Conservation (phyloP, 2,888 invertebrate genomes). For the Xanthorhoe spadicearia region DNA sequence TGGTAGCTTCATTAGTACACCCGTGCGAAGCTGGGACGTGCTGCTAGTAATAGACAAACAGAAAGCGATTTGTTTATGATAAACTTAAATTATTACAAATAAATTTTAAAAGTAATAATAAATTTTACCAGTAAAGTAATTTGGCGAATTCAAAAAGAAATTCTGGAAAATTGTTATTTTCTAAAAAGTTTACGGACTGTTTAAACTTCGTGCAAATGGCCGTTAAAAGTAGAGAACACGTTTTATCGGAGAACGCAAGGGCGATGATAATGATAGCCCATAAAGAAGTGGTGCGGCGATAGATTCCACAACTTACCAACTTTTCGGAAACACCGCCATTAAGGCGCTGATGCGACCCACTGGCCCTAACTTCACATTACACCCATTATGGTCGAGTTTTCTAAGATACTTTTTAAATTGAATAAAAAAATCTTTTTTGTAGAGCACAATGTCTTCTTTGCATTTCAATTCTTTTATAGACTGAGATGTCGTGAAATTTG, state of each 20-base stretch:
- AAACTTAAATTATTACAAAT: background rate
- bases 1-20: no score
- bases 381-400: conserved; percentile 30
- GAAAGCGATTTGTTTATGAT: no score
- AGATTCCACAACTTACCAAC: conserved; percentile 81
- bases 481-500: conserved; percentile 34
- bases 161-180: conserved; percentile 64
- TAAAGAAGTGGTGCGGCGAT: conserved; percentile 79
- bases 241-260: conserved; percentile 79
- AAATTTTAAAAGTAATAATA: background rate
- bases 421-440: conserved; percentile 19
- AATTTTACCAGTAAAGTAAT: background rate
- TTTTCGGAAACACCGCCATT: conserved; percentile 76
- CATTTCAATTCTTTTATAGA: conserved; percentile 29
- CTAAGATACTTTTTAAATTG: conserved; percentile 27
- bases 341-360: conserved; percentile 71
- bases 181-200: conserved; percentile 71
- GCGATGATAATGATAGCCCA: conserved; percentile 80
- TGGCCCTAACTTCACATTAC: conserved; percentile 57
- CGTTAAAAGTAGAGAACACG: conserved; percentile 79
- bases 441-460: conserved; percentile 27
- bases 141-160: background rate
- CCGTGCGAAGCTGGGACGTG: no score
- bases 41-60: no score
- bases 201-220: conserved; percentile 69